A percentile compares a stretch with the other conserved stretches of the same genome.
phyloP scores from a whole-genome alignment of 2,888 invertebrate genomes.

The Watsonalla cultraria region DNA sequence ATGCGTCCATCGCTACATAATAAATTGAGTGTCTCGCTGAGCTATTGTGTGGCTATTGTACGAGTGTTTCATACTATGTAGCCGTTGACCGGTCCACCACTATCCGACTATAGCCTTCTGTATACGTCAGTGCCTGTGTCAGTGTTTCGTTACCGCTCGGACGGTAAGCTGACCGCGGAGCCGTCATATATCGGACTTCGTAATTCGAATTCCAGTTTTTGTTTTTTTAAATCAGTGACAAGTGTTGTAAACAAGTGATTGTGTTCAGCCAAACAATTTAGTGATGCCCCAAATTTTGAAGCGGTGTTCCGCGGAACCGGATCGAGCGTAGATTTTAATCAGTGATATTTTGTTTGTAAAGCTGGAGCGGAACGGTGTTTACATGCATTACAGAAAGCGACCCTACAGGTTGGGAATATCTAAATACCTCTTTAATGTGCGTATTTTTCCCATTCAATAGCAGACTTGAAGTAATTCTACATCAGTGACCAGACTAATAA shows the following conservation, averaged over 20 bases:
- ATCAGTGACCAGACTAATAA: too few species aligned
- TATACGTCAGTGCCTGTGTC: slow-evolving; percentile 65
- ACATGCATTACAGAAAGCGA: slow-evolving; percentile 78
- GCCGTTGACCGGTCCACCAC: slow-evolving; percentile 41
- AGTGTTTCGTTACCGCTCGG: slow-evolving; percentile 54
- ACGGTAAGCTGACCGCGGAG: slow-evolving; percentile 42
- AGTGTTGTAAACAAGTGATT: slow-evolving; percentile 14
- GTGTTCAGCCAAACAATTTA: slow-evolving; percentile 3
- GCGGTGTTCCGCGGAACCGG: slow-evolving; percentile 34
- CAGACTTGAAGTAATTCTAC: not conserved
- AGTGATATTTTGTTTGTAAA: slow-evolving; percentile 53
- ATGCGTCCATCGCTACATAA: slow-evolving; percentile 32
- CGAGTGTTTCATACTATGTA: slow-evolving; percentile 51
- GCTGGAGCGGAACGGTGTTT: slow-evolving; percentile 73
- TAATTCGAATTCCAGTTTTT: slow-evolving; percentile 24
- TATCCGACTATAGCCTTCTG: slow-evolving; percentile 35
- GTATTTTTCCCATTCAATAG: slow-evolving; percentile 2
- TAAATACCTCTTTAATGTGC: not conserved
- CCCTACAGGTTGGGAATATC: slow-evolving; percentile 62
- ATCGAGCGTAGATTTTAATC: slow-evolving; percentile 34
- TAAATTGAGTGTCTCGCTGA: slow-evolving; percentile 54
- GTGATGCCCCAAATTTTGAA: slow-evolving; percentile 35
- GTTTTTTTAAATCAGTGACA: slow-evolving; percentile 22
- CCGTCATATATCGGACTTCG: slow-evolving; percentile 18
- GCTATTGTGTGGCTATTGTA: slow-evolving; percentile 40